Percentiles rank a stretch among this genome's conserved stretches.
Conservation (phyloP, 2,888 invertebrate species). For the Erebia palarica region DNA sequence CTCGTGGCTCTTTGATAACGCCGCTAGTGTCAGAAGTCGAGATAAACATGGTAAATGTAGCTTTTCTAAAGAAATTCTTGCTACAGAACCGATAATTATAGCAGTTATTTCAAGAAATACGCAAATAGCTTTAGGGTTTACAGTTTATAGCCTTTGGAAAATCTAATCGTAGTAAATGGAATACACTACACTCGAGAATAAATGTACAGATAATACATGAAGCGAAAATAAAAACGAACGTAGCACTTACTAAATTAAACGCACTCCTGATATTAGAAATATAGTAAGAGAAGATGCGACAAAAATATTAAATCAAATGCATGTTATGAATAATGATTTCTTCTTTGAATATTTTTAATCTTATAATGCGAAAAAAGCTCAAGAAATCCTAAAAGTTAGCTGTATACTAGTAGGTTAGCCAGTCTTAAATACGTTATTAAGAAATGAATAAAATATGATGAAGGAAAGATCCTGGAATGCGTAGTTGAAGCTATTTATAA, state of each 20-base stretch:
- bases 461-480: too few relatives aligned
- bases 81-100: not conserved
- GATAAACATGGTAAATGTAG: not conserved
- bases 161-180: slow-evolving; percentile 25
- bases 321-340: not conserved
- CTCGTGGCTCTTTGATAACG: too few relatives aligned
- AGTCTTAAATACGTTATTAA: too few relatives aligned
- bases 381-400: too few relatives aligned
- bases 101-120: not conserved
- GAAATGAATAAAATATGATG: too few relatives aligned
- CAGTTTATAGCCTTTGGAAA: slow-evolving; percentile 15
- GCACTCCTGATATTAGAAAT: slow-evolving; percentile 39
- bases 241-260: slow-evolving; percentile 51
- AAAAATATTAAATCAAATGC: slow-evolving; percentile 26
- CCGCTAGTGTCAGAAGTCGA: not conserved
- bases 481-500: too few relatives aligned
- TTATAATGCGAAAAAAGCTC: too few relatives aligned
- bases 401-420: too few relatives aligned
- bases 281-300: slow-evolving; percentile 39
- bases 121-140: not conserved
- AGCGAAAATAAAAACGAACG: slow-evolving; percentile 38
- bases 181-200: slow-evolving; percentile 10
- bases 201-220: slow-evolving; percentile 35
- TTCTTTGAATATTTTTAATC: too few relatives aligned
- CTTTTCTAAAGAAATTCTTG: not conserved